These are phyloP conservation scores for Proales similis DNA, from an alignment of 1,140 invertebrate species.

Conservation along the genomic window DNA sequence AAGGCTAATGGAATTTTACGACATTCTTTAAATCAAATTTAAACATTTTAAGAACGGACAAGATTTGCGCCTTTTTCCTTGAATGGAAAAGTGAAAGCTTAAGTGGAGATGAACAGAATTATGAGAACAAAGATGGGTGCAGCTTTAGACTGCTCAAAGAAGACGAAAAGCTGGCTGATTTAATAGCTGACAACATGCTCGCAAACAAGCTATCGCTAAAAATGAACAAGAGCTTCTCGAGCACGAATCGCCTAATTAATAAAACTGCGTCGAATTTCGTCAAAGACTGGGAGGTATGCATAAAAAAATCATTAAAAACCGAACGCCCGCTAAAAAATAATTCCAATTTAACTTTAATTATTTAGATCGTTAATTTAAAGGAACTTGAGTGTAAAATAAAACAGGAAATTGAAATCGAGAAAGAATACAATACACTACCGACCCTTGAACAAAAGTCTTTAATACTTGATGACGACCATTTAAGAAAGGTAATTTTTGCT, in stretches of 20 bases:
- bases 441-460: neutral
- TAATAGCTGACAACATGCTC: constrained; percentile 1
- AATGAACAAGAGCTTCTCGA: constrained; percentile 16
- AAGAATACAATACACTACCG: constrained; percentile 30
- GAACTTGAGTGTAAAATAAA: constrained; percentile 25
- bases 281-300: constrained; percentile 32
- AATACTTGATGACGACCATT: constrained; percentile 32
- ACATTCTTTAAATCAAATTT: constrained; percentile 7
- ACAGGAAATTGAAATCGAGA: constrained; percentile 35
- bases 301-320: no score
- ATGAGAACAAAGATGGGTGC: constrained; percentile 8
- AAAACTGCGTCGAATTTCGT: constrained; percentile 8
- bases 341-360: neutral
- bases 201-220: neutral
- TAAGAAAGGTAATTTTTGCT: constrained; percentile 24
- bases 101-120: constrained; percentile 13
- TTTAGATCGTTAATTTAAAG: constrained; percentile 18
- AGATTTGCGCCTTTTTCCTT: constrained; percentile 37
- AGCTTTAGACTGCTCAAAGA: constrained; percentile 24
- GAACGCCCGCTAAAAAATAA: neutral
- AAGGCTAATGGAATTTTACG: neutral
- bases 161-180: constrained; percentile 12
- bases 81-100: constrained; percentile 35
- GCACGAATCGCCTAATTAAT: constrained; percentile 25
- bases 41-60: constrained; percentile 32